Percentiles rank a stretch among this genome's conserved stretches.
These are phyloP conservation scores for Panagrolaimus sp. DNA, from an alignment of 1,140 invertebrate species.

Conservation along the genomic window DNA sequence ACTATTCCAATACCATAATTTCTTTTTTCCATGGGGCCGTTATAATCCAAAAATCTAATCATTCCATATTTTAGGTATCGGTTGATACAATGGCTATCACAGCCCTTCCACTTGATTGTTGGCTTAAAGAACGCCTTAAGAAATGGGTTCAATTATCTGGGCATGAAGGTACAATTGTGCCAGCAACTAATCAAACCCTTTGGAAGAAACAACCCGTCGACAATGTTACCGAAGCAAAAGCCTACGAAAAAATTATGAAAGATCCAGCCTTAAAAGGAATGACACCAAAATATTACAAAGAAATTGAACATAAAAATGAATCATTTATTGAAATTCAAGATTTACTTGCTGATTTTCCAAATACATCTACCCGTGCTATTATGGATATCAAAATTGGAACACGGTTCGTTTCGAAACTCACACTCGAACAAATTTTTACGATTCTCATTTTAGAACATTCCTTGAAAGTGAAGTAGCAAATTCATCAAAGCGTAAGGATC, in stretches of 20 bases:
- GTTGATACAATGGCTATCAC: conserved; percentile 77
- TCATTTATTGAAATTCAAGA: conserved; percentile 83
- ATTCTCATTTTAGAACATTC: conserved; percentile 67
- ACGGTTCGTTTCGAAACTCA: conserved; percentile 58
- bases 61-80: conserved; percentile 42
- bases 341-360: conserved; percentile 73
- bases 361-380: conserved; percentile 68
- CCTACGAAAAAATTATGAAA: conserved; percentile 73
- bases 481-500: conserved; percentile 72
- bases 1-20: too few species aligned
- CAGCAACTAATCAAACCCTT: conserved; percentile 82
- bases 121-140: conserved; percentile 71
- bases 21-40: too few species aligned
- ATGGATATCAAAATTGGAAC: conserved; percentile 90
- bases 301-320: conserved; percentile 77
- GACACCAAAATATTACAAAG: conserved; percentile 77
- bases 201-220: conserved; percentile 75
- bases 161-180: conserved; percentile 68
- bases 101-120: conserved; percentile 78
- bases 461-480: conserved; percentile 86
- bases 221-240: conserved; percentile 64
- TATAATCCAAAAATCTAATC: too few species aligned
- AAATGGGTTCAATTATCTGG: conserved; percentile 86
- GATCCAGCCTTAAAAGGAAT: conserved; percentile 70
- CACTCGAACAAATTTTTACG: neutral